Conservation (phyloP, 2,888 invertebrate genomes). For the Mesorhabditis spiculigera region DNA sequence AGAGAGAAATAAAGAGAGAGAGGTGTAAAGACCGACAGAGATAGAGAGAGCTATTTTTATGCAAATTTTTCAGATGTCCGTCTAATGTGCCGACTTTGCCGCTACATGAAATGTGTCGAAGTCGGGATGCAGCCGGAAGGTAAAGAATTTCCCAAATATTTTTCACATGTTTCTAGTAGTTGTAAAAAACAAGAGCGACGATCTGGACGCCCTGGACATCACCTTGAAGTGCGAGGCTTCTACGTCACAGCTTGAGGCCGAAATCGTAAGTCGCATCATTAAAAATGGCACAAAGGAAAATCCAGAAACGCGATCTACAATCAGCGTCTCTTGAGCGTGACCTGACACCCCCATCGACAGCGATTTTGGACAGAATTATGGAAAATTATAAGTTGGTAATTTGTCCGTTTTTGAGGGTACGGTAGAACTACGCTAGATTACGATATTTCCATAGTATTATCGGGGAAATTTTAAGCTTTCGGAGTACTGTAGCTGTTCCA, state of each 20-base stretch:
- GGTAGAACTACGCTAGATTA: background rate
- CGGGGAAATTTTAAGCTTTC: too few species aligned
- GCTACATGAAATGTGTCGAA: background rate
- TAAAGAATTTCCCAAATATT: background rate
- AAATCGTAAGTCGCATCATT: background rate
- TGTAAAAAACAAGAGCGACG: background rate
- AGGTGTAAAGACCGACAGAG: too few species aligned
- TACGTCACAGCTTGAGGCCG: background rate
- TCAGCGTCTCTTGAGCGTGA: background rate
- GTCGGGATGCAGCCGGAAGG: background rate
- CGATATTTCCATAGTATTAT: too few species aligned
- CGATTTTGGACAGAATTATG: slow-evolving; percentile 3
- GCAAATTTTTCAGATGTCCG: background rate
- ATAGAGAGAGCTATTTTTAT: background rate
- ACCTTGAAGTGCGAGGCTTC: background rate
- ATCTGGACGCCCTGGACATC: background rate
- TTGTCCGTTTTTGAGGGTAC: background rate
- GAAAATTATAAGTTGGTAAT: background rate
- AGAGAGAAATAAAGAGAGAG: background rate
- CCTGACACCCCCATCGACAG: background rate
- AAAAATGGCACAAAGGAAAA: background rate
- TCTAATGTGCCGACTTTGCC: background rate
- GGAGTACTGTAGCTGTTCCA: too few species aligned
- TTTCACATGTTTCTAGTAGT: background rate
- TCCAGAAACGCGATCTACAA: background rate